Percentiles rank a stretch among this genome's conserved stretches.
phyloP scores from a whole-genome alignment of 2,888 invertebrate genomes.

The Gibbula magus region DNA sequence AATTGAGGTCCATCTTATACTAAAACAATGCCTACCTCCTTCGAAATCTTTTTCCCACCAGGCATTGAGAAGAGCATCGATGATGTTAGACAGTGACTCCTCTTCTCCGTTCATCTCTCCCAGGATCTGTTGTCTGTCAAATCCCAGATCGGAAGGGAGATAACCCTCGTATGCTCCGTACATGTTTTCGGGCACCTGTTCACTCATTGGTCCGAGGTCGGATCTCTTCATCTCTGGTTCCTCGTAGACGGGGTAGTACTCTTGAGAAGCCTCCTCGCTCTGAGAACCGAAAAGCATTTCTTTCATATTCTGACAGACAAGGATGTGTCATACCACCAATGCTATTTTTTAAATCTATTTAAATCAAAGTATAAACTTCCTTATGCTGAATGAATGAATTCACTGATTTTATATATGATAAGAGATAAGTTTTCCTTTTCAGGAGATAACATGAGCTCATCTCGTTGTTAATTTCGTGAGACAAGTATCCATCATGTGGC shows the following conservation, averaged over 20 bases:
- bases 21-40: slow-evolving; percentile 26
- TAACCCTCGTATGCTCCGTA: not conserved
- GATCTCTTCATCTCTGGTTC: not conserved
- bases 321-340: too few relatives aligned
- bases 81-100: slow-evolving; percentile 12
- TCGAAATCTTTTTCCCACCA: slow-evolving; percentile 41
- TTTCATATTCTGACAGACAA: too few relatives aligned
- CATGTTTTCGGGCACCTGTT: not conserved
- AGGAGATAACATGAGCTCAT: too few relatives aligned
- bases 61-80: slow-evolving; percentile 36
- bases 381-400: too few relatives aligned
- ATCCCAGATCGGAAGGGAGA: not conserved
- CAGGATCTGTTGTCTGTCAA: not conserved
- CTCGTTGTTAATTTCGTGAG: too few relatives aligned
- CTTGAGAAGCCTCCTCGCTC: not conserved
- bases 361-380: too few relatives aligned
- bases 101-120: slow-evolving; percentile 2
- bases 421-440: too few relatives aligned
- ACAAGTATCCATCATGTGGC: too few relatives aligned
- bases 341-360: too few relatives aligned
- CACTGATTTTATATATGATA: too few relatives aligned
- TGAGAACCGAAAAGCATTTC: not conserved
- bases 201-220: not conserved
- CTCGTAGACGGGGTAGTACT: not conserved
- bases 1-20: not conserved